These are phyloP conservation scores for Coccyzus lansbergi DNA, from an alignment of 2,797 vertebrate genomes.

Conservation along the genomic window DNA sequence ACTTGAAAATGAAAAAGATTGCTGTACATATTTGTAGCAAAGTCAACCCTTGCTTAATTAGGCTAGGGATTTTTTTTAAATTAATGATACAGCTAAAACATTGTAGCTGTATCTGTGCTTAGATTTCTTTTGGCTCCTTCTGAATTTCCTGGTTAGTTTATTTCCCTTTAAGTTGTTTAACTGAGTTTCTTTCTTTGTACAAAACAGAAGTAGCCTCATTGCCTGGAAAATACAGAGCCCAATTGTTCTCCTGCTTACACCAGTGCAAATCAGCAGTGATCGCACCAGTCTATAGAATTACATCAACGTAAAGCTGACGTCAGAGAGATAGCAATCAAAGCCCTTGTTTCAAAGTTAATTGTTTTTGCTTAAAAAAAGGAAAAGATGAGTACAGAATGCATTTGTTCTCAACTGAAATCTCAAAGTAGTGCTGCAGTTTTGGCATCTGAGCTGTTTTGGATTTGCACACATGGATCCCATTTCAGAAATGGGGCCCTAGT, in stretches of 20 bases:
- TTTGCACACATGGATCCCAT: background rate
- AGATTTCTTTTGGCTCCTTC: conserved; percentile 19
- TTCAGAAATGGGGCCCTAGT: background rate
- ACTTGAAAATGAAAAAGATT: background rate
- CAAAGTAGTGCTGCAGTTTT: background rate
- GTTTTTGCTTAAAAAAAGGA: background rate
- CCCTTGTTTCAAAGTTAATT: conserved; percentile 17
- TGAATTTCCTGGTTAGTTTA: conserved; percentile 27
- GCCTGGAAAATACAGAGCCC: background rate
- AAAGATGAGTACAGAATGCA: background rate
- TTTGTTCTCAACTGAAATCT: conserved; percentile 27
- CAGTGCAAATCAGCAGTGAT: background rate
- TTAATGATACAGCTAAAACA: background rate
- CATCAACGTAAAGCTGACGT: background rate
- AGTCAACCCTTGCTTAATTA: conserved; percentile 17
- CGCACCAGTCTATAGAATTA: background rate
- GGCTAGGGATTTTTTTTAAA: background rate
- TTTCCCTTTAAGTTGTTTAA: conserved; percentile 22
- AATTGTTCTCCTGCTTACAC: conserved; percentile 1
- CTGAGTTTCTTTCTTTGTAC: conserved; percentile 22
- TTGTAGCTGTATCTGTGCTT: background rate
- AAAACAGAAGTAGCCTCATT: background rate
- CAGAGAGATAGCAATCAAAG: background rate
- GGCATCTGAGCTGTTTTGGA: background rate
- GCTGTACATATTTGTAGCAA: background rate